Base-by-base conservation (phyloP, 2,113 vertebrate species). In the Rhinopomastus cyanomelas region DNA sequence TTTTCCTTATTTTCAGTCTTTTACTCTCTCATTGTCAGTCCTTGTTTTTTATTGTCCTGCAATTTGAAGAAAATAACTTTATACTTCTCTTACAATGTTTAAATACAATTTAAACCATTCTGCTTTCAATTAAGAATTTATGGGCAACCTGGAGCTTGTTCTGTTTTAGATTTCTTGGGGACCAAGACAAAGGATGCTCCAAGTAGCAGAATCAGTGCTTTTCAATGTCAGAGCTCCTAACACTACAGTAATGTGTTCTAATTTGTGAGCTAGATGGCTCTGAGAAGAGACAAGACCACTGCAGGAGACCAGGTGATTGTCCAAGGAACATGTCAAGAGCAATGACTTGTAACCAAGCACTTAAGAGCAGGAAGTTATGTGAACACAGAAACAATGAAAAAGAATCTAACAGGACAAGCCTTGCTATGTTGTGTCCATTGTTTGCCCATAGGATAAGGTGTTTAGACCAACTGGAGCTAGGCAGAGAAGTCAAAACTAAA, bases 1-100 rank as follows among this genome's bases (percentile, higher is more conserved):
- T 76, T 87, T 34, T 90, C 42, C 20, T 44, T 76, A 79, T 65
- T 92, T 93, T 91, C 59, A 65, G 62, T 49, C 46, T 65, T 91
- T 81, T 44, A 67, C 23, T 8, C 3, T 66, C 29, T 74, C n/a
- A 59, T 57, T 55, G 19, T 20, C 30, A 72, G 34, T 39, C 16
- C 64, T 49, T 53, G 20, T 49, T 73, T 81, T 48, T 88, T 65
- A 46, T 2, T 51, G 32, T 16, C 14, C 19, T 1, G 0, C 66
- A 78, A 72, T 67, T 60, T 67, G 30, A 89, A 85, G 46, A 16
- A 62, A 86, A 27, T n/a, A 82, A 71, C 27, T 84, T 59, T 16
- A 17, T 55, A 32, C 11, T 66, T 59, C 20, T 76, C 44, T 66
- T 56, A 36, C 0, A 0, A 34, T 53, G 32, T 30, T 75, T 86